Evolutionary conservation across 2,797 vertebrate species (phyloP), one percentile per base, ranked within the genome.

Genomic region (Sebastes dallii): DNA sequence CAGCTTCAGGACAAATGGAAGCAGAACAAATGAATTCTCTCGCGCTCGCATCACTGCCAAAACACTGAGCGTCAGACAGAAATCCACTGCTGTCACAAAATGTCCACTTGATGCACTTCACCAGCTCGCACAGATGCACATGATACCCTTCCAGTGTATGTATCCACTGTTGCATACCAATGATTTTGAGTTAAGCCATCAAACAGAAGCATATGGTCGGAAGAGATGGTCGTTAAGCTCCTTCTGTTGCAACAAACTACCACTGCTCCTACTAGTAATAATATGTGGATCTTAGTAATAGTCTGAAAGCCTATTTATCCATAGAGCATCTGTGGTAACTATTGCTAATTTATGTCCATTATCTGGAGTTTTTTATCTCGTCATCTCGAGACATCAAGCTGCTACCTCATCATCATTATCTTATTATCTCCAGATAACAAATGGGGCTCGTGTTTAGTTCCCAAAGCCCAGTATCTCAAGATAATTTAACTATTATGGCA

Each of bases 1-100:
- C 85, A 78, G n/a, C 61, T 58, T 20, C 10, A 16, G 85, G 86
- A 85, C 80, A 75, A 81, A 83, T 66, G 77, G 72, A 77, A 74
- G 75, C 64, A 60, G 60, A 81, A 81, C 74, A 72, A 71, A 79
- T 9, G 13, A 10, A 42, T 64, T 22, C 72, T 60, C 30, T 22
- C 56, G 36, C 42, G 22, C 32, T 55, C 13, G 14, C 27, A 22
- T 50, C 62, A 10, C 39, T 78, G 82, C 77, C 80, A 82, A 50
- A 66, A 39, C 69, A 10, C 56, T 7, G 54, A 71, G 60, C 27
- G 59, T 65, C 66, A 13, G 39, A 82, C 62, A 24, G 18, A 72
- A 81, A 78, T 46, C 75, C 39, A 36, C 72, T 18, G 59, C 69
- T 60, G 69, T 71, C 65, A 73, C 64, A 58, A 78, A 74, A 88